Evolutionary conservation across 2,113 vertebrate genomes (phyloP).

Genomic region (Eolophus roseicapilla): DNA sequence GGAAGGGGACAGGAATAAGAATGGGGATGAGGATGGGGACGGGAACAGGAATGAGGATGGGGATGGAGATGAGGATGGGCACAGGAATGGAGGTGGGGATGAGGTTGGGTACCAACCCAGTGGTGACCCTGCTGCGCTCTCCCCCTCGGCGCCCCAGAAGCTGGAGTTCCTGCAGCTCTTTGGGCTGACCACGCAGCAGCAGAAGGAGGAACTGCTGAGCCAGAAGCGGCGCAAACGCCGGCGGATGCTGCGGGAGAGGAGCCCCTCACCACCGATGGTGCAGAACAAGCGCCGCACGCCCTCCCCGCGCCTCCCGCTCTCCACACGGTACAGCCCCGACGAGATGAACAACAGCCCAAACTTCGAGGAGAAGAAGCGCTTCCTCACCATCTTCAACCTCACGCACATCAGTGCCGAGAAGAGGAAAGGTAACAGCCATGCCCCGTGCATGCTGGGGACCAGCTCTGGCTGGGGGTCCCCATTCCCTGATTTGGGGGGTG

Average conservation of each 20-base stretch:
- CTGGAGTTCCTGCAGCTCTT: conserved; percentile 91
- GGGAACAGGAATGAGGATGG: too few species aligned
- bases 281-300: conserved; percentile 86
- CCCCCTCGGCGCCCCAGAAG: conserved; percentile 78
- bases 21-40: too few species aligned
- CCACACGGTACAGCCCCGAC: conserved; percentile 92
- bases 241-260: conserved; percentile 92
- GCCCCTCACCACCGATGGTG: conserved; percentile 84
- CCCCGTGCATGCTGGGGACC: accelerated
- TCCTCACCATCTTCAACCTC: conserved; percentile 95
- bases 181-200: conserved; percentile 89
- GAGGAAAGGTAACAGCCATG: conserved; percentile 82
- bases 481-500: background rate
- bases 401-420: conserved; percentile 91
- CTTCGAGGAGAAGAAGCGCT: conserved; percentile 95
- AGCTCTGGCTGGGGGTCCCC: background rate
- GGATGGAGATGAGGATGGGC: background rate
- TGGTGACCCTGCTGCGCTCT: conserved; percentile 27
- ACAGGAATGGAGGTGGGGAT: background rate
- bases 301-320: conserved; percentile 78
- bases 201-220: conserved; percentile 87
- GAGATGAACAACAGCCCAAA: conserved; percentile 95
- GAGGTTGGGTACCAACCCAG: accelerated
- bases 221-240: conserved; percentile 93
- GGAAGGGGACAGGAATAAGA: too few species aligned